Percentiles rank a stretch among this genome's conserved stretches.
phyloP scores from a whole-genome alignment of 2,888 invertebrate genomes.

The Andrena fulva region DNA sequence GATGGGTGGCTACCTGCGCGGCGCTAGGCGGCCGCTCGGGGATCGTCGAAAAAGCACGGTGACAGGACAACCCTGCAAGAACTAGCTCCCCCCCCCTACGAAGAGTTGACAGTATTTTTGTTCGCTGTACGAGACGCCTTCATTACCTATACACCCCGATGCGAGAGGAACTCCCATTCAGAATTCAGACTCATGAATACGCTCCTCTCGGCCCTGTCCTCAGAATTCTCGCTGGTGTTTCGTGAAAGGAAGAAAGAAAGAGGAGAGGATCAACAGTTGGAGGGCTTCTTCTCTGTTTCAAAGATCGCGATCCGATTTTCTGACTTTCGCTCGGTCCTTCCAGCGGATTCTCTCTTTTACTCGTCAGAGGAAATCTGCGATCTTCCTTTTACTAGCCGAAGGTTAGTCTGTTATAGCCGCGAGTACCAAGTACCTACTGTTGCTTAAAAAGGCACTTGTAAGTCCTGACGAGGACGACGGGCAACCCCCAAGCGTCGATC shows the following conservation, averaged over 20 bases:
- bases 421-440: too few species aligned
- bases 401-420: too few species aligned
- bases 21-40: conserved; percentile 73
- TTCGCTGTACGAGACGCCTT: conserved; percentile 78
- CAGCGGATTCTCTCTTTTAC: too few species aligned
- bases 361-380: too few species aligned
- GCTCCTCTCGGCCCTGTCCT: conserved; percentile 54
- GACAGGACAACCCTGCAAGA: conserved; percentile 65
- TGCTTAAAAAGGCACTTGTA: too few species aligned
- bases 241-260: too few species aligned
- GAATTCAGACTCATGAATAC: conserved; percentile 81
- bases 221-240: neutral
- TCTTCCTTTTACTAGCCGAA: too few species aligned
- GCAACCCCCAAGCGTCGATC: neutral
- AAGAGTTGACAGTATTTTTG: conserved; percentile 80
- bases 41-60: conserved; percentile 76
- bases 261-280: too few species aligned
- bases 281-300: too few species aligned
- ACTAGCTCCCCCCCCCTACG: conserved; percentile 64
- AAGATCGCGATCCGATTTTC: too few species aligned
- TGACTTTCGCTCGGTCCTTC: too few species aligned
- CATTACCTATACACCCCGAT: conserved; percentile 78
- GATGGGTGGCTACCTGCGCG: conserved; percentile 72
- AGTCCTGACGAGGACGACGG: too few species aligned
- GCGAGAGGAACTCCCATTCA: conserved; percentile 76